Evolutionary conservation across 2,888 invertebrate genomes (phyloP).

Genomic region (Caenorhabditis virilis): DNA sequence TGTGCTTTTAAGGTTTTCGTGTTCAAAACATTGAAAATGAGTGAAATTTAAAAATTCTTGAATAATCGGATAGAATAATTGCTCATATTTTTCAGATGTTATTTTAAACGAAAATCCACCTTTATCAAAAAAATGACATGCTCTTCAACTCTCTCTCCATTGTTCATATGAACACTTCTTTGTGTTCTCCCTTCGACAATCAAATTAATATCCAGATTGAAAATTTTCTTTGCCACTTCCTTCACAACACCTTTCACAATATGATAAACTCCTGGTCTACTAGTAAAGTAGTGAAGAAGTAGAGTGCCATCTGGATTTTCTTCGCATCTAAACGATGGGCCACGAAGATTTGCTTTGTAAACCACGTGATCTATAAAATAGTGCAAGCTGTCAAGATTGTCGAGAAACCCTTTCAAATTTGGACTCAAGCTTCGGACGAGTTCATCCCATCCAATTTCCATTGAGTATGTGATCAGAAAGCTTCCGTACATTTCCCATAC

Average conservation of each 20-base stretch:
- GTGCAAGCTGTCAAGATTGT: conserved; percentile 94
- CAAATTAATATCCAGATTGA: conserved; percentile 88
- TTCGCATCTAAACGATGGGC: conserved; percentile 91
- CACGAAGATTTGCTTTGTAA: conserved; percentile 57
- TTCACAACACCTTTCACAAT: conserved; percentile 91
- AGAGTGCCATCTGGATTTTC: conserved; percentile 85
- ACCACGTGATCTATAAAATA: conserved; percentile 63
- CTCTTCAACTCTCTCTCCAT: conserved; percentile 55
- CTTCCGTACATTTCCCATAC: conserved; percentile 63
- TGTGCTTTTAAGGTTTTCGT: no score
- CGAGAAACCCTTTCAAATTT: conserved; percentile 79
- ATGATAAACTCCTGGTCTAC: conserved; percentile 87
- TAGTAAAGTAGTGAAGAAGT: conserved; percentile 91
- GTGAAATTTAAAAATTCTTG: no score
- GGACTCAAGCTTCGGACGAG: conserved; percentile 57
- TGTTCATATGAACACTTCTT: conserved; percentile 70
- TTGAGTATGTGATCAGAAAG: conserved; percentile 60
- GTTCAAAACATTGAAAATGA: no score
- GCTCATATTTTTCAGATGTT: no score
- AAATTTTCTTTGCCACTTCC: conserved; percentile 90
- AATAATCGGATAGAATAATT: no score
- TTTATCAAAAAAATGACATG: conserved; percentile 50
- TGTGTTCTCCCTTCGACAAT: conserved; percentile 82
- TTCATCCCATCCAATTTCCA: conserved; percentile 65
- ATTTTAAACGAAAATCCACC: no score